Evolutionary conservation across 35 echinoderm and acorn worm species (phyloP).

Genomic region (Amphiura filiformis): DNA sequence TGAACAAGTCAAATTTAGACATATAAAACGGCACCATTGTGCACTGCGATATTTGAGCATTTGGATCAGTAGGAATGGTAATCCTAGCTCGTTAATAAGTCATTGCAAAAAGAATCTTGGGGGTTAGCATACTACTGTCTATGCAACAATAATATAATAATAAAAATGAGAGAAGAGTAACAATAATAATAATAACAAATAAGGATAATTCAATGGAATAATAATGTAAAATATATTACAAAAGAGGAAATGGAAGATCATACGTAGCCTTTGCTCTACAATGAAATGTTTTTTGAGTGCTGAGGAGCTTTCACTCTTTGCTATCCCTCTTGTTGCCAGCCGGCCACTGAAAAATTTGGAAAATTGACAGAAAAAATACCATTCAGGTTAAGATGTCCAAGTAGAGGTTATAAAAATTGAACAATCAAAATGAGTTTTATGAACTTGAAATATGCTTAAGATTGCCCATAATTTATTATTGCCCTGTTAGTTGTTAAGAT

Average conservation of each 20-base stretch:
- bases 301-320: neutral
- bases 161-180: neutral
- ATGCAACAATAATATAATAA: neutral
- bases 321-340: neutral
- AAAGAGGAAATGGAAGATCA: conserved; percentile 4
- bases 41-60: neutral
- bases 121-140: neutral
- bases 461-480: too few species aligned
- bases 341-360: conserved; percentile 6
- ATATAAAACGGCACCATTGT: neutral
- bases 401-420: neutral
- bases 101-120: neutral
- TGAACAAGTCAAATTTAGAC: neutral
- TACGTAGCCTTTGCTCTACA: neutral
- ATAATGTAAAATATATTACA: conserved; percentile 16
- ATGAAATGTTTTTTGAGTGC: conserved; percentile 4
- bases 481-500: too few species aligned
- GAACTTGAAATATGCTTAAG: too few species aligned
- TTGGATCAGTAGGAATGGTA: neutral
- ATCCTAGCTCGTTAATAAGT: neutral
- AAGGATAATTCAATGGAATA: conserved; percentile 12
- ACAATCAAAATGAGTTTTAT: too few species aligned
- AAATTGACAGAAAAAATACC: conserved; percentile 4
- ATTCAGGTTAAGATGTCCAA: neutral
- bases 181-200: neutral